phyloP scores from a whole-genome alignment of 2,888 invertebrate genomes.

The Sesamia inferens region DNA sequence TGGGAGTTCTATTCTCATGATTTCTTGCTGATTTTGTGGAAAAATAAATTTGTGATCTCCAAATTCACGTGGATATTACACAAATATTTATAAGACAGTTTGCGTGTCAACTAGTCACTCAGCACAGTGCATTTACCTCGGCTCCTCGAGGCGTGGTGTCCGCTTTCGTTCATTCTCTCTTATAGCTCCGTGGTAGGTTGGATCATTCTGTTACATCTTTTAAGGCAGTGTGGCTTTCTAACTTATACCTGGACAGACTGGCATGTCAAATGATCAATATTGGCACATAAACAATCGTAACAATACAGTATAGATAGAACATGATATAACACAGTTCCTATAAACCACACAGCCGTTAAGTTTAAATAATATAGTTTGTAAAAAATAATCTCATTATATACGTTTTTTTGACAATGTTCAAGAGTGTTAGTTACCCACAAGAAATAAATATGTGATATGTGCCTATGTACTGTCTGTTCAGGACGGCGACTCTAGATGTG shows the following conservation, averaged over 20 bases:
- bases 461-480: constrained; percentile 55
- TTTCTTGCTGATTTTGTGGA: constrained; percentile 49
- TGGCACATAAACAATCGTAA: constrained; percentile 74
- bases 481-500: constrained; percentile 55
- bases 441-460: constrained; percentile 75
- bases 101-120: constrained; percentile 77
- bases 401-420: constrained; percentile 72
- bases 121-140: constrained; percentile 87
- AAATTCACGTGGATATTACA: constrained; percentile 66
- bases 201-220: constrained; percentile 80
- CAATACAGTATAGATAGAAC: constrained; percentile 59
- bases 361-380: constrained; percentile 57
- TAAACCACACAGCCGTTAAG: constrained; percentile 83
- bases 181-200: constrained; percentile 81
- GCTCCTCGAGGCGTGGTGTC: constrained; percentile 81
- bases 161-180: constrained; percentile 75
- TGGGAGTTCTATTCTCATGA: constrained; percentile 57
- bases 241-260: constrained; percentile 88
- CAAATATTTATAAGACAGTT: constrained; percentile 61
- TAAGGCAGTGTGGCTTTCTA: constrained; percentile 88
- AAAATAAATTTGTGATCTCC: constrained; percentile 56
- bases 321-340: constrained; percentile 64
- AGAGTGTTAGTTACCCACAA: constrained; percentile 76
- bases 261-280: constrained; percentile 83
- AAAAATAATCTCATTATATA: constrained; percentile 70